These are phyloP conservation scores for Balearica regulorum DNA, from an alignment of 2,797 vertebrate species.

Conservation along the genomic window DNA sequence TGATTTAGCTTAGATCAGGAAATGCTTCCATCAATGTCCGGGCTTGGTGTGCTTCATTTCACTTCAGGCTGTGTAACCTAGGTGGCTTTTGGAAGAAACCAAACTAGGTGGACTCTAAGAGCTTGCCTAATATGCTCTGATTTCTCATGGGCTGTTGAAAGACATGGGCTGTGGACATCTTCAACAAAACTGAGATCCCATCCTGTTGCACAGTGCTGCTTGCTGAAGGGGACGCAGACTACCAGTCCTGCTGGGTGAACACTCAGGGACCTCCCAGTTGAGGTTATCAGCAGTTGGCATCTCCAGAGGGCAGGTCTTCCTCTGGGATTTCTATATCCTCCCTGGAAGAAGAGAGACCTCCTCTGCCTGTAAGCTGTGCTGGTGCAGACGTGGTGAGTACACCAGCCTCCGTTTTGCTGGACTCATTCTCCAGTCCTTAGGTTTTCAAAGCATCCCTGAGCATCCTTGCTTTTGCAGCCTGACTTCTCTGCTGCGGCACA, in stretches of 20 bases:
- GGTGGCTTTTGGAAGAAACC: not conserved
- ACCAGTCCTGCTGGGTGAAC: not conserved
- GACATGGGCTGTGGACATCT: not conserved
- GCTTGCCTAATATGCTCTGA: not conserved
- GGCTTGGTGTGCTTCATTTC: not conserved
- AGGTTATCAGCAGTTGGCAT: not conserved
- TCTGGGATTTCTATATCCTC: not conserved
- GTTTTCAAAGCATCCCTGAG: not conserved
- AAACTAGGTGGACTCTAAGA: not conserved
- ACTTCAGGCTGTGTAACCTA: not conserved
- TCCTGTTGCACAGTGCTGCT: not conserved
- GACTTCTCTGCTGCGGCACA: rapidly evolving
- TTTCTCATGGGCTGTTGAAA: not conserved
- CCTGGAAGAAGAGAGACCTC: not conserved
- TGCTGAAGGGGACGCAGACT: not conserved
- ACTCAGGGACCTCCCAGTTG: not conserved
- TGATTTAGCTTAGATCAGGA: not conserved
- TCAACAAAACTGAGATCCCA: not conserved
- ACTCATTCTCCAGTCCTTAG: not conserved
- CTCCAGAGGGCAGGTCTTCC: not conserved
- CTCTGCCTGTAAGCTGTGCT: not conserved
- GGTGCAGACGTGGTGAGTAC: not conserved
- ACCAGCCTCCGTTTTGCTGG: rapidly evolving
- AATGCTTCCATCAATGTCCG: not conserved
- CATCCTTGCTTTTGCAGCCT: not conserved